Conservation (phyloP, 1,140 invertebrate genomes). For the Sipha flava region DNA sequence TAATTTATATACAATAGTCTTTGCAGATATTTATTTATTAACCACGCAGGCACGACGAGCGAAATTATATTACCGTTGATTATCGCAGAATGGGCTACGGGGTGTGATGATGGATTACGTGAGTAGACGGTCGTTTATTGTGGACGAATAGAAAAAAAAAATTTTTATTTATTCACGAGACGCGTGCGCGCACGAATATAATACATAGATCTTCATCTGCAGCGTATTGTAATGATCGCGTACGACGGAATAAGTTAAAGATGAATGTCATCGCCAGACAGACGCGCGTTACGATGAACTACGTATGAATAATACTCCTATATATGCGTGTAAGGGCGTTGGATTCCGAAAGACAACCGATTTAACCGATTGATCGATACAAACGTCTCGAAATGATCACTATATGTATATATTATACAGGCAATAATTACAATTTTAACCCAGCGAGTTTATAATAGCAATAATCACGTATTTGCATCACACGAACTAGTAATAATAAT, state of each 20-base stretch:
- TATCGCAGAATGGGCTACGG: background rate
- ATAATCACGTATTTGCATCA: background rate
- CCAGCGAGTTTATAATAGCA: no score
- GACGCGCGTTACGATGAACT: no score
- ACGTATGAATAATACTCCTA: no score
- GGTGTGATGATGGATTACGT: constrained; percentile 1
- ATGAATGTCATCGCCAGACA: background rate
- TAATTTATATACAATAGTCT: no score
- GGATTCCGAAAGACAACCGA: no score
- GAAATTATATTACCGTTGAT: background rate
- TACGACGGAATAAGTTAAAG: background rate
- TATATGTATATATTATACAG: no score
- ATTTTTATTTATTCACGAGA: constrained; percentile 10
- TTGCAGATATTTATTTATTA: no score
- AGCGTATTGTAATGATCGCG: background rate
- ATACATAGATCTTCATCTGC: background rate
- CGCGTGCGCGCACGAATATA: background rate
- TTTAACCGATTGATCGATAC: background rate
- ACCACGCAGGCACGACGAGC: background rate
- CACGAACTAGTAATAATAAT: no score
- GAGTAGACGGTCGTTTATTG: background rate
- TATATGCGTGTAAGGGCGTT: no score
- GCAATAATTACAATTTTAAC: no score
- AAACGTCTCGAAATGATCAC: background rate
- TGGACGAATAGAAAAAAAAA: background rate